Conservation (phyloP, 2,888 invertebrate species). For the Zaprionus bogoriensis region DNA sequence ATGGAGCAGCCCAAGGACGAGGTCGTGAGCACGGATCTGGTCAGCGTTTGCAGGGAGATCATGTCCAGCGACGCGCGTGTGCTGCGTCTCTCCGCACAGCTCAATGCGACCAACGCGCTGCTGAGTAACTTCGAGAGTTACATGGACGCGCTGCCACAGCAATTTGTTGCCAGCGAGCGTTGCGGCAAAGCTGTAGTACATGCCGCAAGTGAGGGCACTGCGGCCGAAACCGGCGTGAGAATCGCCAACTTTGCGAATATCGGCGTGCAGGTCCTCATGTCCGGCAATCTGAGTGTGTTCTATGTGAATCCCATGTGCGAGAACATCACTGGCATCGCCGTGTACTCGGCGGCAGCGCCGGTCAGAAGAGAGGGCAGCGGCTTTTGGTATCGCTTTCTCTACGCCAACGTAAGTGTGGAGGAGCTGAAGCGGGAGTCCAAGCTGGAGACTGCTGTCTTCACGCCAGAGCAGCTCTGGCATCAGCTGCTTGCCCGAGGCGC, state of each 20-base stretch:
- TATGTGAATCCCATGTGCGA: slow-evolving; percentile 75
- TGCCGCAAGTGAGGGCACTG: slow-evolving; percentile 3
- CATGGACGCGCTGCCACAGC: slow-evolving; percentile 82
- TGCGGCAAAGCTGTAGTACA: slow-evolving; percentile 42
- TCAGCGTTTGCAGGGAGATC: slow-evolving; percentile 83
- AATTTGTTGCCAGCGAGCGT: slow-evolving; percentile 40
- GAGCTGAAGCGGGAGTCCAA: slow-evolving; percentile 83
- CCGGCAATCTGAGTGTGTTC: slow-evolving; percentile 79
- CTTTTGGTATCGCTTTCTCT: slow-evolving; percentile 80
- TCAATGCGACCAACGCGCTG: slow-evolving; percentile 87
- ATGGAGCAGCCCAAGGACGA: slow-evolving; percentile 52
- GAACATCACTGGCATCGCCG: slow-evolving; percentile 79
- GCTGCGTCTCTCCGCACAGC: slow-evolving; percentile 79
- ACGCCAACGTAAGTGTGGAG: slow-evolving; percentile 81
- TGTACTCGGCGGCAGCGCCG: slow-evolving; percentile 51
- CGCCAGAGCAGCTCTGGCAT: slow-evolving; percentile 83
- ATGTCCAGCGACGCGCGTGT: slow-evolving; percentile 83
- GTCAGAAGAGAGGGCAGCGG: slow-evolving; percentile 32
- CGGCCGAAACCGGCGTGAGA: slow-evolving; percentile 49
- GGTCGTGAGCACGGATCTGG: slow-evolving; percentile 63
- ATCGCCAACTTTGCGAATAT: slow-evolving; percentile 44
- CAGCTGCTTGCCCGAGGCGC: slow-evolving; percentile 6
- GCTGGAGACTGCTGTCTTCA: slow-evolving; percentile 85
- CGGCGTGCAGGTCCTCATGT: slow-evolving; percentile 74
- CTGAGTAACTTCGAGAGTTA: slow-evolving; percentile 85